phyloP scores from a whole-genome alignment of 2,888 invertebrate species.

The Tribolium freemani region DNA sequence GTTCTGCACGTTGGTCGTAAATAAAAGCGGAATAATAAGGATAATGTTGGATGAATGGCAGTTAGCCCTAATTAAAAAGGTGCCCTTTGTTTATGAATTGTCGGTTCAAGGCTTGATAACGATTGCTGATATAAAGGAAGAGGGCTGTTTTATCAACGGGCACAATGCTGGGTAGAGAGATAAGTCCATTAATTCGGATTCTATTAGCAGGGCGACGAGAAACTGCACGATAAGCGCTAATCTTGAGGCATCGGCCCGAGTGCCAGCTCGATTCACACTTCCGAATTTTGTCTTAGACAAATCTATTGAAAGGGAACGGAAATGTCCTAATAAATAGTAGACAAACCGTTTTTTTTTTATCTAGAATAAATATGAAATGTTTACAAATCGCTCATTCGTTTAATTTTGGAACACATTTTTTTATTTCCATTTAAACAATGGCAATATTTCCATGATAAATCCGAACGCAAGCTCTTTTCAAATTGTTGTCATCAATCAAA shows the following conservation, averaged over 20 bases:
- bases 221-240: constrained; percentile 58
- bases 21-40: constrained; percentile 35
- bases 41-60: constrained; percentile 43
- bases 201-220: constrained; percentile 57
- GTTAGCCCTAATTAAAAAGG: constrained; percentile 58
- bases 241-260: constrained; percentile 51
- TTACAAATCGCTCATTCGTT: too few relatives aligned
- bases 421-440: not conserved
- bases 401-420: not conserved
- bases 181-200: constrained; percentile 60
- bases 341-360: too few relatives aligned
- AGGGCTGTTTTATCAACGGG: constrained; percentile 54
- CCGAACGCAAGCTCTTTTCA: not conserved
- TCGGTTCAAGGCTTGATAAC: constrained; percentile 53
- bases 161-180: constrained; percentile 55
- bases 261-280: constrained; percentile 48
- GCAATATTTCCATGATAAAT: not conserved
- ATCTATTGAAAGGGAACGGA: not conserved
- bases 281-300: constrained; percentile 21
- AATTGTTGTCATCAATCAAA: not conserved
- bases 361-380: too few relatives aligned
- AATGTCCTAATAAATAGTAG: not conserved
- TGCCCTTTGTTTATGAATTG: constrained; percentile 58
- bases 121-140: constrained; percentile 53
- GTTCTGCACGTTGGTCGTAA: constrained; percentile 22